phyloP scores from a whole-genome alignment of 2,113 vertebrate species.

The Sapajus apella region DNA sequence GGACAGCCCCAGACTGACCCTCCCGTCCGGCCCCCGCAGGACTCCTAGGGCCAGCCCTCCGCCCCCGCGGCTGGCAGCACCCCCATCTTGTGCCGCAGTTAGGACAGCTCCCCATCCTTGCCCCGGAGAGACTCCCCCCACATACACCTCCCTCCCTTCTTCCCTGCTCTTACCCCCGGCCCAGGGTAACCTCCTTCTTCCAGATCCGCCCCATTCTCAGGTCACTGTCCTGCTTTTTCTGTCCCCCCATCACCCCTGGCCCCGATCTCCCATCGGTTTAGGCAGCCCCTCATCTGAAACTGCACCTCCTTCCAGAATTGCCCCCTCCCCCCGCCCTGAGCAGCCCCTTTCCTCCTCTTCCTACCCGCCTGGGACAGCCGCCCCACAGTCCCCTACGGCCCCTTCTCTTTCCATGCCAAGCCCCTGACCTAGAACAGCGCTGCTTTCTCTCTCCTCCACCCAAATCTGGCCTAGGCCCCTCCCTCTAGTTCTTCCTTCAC shows the following conservation, averaged over 20 bases:
- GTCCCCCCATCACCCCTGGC: background rate
- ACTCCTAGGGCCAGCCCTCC: conserved; percentile 58
- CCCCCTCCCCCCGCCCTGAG: background rate
- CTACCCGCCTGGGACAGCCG: background rate
- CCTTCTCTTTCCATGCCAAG: conserved; percentile 43
- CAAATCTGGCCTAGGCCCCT: conserved; percentile 71
- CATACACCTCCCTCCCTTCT: conserved; percentile 23
- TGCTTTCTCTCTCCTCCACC: conserved; percentile 57
- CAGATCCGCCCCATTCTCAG: conserved; percentile 53
- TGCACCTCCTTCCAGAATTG: conserved; percentile 30
- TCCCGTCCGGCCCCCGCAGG: conserved; percentile 76
- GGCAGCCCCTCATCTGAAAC: conserved; percentile 45
- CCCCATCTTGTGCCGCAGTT: conserved; percentile 34
- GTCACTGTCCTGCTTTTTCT: conserved; percentile 52
- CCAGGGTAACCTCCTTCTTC: conserved; percentile 34
- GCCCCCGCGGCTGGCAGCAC: conserved; percentile 34
- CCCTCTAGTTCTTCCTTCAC: conserved; percentile 68
- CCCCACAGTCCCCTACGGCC: background rate
- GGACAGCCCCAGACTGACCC: conserved; percentile 71
- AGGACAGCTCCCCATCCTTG: conserved; percentile 38
- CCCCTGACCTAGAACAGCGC: conserved; percentile 67
- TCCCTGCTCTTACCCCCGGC: background rate
- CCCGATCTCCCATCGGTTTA: background rate
- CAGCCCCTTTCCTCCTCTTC: conserved; percentile 35
- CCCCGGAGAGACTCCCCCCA: background rate